These are phyloP conservation scores for Pseudochaenichthys georgianus DNA, from an alignment of 2,797 vertebrate species.

Conservation along the genomic window DNA sequence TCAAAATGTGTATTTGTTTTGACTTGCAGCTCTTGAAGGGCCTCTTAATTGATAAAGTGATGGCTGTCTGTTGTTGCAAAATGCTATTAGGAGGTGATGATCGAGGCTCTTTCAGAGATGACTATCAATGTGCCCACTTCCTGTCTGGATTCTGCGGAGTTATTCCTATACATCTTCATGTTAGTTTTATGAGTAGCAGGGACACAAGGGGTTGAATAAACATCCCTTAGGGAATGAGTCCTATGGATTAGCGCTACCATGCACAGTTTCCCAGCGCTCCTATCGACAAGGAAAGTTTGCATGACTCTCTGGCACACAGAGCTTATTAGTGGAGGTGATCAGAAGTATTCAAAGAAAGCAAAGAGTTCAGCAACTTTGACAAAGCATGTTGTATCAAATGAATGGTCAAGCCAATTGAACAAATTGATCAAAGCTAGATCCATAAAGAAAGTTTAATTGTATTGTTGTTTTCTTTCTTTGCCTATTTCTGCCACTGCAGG, in stretches of 20 bases:
- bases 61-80: constrained; percentile 34
- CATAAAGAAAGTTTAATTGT: background rate
- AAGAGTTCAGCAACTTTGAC: constrained; percentile 25
- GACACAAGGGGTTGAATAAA: constrained; percentile 76
- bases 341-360: constrained; percentile 34
- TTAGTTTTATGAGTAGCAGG: constrained; percentile 63
- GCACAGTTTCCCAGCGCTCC: constrained; percentile 54
- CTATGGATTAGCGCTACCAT: constrained; percentile 59
- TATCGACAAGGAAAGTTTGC: constrained; percentile 24
- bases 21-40: constrained; percentile 16
- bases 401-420: too few relatives aligned
- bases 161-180: constrained; percentile 58
- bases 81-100: constrained; percentile 59
- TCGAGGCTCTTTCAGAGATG: constrained; percentile 65
- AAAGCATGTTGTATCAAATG: constrained; percentile 23
- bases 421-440: background rate
- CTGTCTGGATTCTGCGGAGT: constrained; percentile 44
- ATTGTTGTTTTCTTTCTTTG: background rate
- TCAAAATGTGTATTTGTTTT: constrained; percentile 31
- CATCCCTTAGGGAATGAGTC: constrained; percentile 69
- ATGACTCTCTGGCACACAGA: constrained; percentile 13
- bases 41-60: constrained; percentile 31
- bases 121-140: constrained; percentile 61
- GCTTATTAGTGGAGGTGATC: constrained; percentile 36
- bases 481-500: background rate